Conservation (phyloP, 2,888 invertebrate species). For the Coremacera marginata region DNA sequence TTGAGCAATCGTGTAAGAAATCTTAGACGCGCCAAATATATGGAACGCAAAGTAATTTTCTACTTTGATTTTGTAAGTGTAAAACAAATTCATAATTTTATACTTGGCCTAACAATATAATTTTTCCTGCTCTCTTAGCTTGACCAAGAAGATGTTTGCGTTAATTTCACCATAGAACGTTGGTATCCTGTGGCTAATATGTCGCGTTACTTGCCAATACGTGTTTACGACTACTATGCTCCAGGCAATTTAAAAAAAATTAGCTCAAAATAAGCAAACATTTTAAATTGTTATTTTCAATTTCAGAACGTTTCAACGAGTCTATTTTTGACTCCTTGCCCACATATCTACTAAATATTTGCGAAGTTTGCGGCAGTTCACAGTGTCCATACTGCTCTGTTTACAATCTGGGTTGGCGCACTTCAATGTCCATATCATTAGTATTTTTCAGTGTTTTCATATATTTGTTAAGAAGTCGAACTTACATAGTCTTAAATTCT, state of each 20-base stretch:
- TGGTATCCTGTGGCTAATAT: slow-evolving; percentile 98
- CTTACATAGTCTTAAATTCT: slow-evolving; percentile 57
- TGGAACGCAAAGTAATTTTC: slow-evolving; percentile 86
- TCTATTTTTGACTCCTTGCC: slow-evolving; percentile 89
- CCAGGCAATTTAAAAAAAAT: slow-evolving; percentile 77
- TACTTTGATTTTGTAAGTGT: slow-evolving; percentile 92
- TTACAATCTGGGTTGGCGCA: slow-evolving; percentile 74
- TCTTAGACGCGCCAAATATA: slow-evolving; percentile 86
- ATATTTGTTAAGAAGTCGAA: slow-evolving; percentile 63
- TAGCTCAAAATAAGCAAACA: neutral
- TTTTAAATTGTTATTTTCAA: slow-evolving; percentile 10
- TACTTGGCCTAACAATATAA: neutral
- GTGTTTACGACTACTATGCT: slow-evolving; percentile 95
- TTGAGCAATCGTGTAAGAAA: slow-evolving; percentile 82
- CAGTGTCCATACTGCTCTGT: slow-evolving; percentile 94
- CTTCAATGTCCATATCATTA: slow-evolving; percentile 61
- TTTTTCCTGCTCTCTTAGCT: slow-evolving; percentile 72
- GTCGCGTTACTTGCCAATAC: slow-evolving; percentile 90
- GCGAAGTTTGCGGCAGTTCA: slow-evolving; percentile 94
- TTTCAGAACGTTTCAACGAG: slow-evolving; percentile 89
- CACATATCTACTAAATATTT: slow-evolving; percentile 89
- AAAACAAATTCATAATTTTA: neutral
- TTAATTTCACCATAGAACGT: slow-evolving; percentile 92
- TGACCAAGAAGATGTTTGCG: slow-evolving; percentile 86
- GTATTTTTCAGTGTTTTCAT: slow-evolving; percentile 63